Evolutionary conservation across 2,888 invertebrate genomes (phyloP).

Genomic region (Epinotia ramella): DNA sequence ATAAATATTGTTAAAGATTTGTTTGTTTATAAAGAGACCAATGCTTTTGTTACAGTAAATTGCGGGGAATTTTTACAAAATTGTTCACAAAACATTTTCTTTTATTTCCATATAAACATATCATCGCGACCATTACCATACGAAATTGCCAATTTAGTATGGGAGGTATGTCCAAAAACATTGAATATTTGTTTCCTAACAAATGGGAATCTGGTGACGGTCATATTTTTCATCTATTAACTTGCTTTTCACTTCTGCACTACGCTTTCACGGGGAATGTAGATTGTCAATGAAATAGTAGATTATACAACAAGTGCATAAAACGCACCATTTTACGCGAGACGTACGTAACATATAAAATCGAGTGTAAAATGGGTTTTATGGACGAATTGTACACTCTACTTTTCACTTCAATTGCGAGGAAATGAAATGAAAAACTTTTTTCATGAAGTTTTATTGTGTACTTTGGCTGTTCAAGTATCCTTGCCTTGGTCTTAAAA

Average conservation of each 20-base stretch:
- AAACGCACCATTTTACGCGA: too few species aligned
- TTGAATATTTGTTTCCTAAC: slow-evolving; percentile 45
- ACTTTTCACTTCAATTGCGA: too few species aligned
- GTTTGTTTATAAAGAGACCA: slow-evolving; percentile 20
- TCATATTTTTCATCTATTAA: slow-evolving; percentile 33
- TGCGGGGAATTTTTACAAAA: slow-evolving; percentile 42
- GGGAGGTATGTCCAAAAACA: slow-evolving; percentile 69
- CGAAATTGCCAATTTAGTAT: slow-evolving; percentile 56
- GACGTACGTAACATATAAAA: too few species aligned
- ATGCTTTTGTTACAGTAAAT: slow-evolving; percentile 45
- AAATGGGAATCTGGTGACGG: slow-evolving; percentile 24
- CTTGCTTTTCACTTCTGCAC: slow-evolving; percentile 32
- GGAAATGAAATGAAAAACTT: too few species aligned
- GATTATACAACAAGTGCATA: too few species aligned
- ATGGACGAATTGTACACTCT: too few species aligned
- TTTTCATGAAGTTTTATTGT: too few species aligned
- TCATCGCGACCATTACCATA: slow-evolving; percentile 41
- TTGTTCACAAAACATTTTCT: slow-evolving; percentile 45
- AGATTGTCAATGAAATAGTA: slow-evolving; percentile 15
- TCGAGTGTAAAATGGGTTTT: too few species aligned
- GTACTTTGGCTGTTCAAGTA: too few species aligned
- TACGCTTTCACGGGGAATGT: slow-evolving; percentile 30
- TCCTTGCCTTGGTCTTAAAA: too few species aligned
- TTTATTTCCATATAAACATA: slow-evolving; percentile 45
- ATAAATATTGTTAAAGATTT: background rate